phyloP scores from a whole-genome alignment of 2,113 vertebrate species.

The Brachionichthys hirsutus region DNA sequence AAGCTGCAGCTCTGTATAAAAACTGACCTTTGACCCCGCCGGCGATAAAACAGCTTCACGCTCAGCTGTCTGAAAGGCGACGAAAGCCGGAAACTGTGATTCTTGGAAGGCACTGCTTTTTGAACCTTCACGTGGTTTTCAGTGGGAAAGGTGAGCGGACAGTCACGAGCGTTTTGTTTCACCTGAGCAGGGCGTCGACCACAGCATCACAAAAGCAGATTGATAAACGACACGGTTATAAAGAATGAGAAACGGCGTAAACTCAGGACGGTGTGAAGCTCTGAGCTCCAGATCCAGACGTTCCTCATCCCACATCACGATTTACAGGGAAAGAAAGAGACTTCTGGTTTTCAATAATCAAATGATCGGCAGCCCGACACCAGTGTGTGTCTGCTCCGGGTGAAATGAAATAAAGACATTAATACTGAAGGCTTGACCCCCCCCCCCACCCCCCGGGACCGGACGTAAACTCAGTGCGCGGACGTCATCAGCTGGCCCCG shows the following conservation, averaged over 20 bases:
- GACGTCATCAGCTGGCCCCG: constrained; percentile 2
- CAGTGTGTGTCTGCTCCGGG: constrained; percentile 5
- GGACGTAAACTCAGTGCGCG: not conserved
- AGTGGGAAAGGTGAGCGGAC: not conserved
- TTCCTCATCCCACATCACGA: not conserved
- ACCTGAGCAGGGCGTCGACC: constrained; percentile 8
- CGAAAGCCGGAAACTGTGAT: constrained; percentile 33
- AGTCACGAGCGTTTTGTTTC: not conserved
- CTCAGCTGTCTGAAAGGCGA: not conserved
- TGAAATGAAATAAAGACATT: constrained; percentile 15
- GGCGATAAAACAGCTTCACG: too few species aligned
- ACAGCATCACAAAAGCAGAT: constrained; percentile 15
- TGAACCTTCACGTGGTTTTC: not conserved
- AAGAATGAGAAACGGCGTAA: constrained; percentile 11
- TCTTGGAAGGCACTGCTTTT: constrained; percentile 26
- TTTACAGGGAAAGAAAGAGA: not conserved
- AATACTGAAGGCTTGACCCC: constrained; percentile 43
- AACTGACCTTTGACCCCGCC: too few species aligned
- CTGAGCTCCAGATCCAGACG: not conserved
- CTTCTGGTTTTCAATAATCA: constrained; percentile 8
- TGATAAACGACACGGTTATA: constrained; percentile 11
- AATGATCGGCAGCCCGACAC: constrained; percentile 1
- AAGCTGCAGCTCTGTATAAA: constrained; percentile 6
- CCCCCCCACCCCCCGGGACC: not conserved
- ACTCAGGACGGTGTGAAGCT: constrained; percentile 2